Evolutionary conservation across 2,797 vertebrate genomes (phyloP), one percentile per base, ranked within the genome.

Genomic region (Intellagama lesueurii): DNA sequence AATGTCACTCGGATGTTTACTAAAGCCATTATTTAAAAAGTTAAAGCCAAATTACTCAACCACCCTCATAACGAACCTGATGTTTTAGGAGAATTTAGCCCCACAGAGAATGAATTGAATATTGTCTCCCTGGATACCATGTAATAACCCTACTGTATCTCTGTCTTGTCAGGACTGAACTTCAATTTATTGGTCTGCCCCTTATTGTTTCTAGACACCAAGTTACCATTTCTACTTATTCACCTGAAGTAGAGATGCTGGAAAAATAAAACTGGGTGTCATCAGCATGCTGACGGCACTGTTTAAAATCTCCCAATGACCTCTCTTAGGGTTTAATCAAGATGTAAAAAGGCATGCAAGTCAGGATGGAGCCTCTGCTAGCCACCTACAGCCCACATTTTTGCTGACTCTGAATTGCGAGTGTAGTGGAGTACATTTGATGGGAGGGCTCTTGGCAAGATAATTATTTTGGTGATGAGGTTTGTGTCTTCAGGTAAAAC

Each of bases 401-500:
- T 83, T n/a, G 47, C 44, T 77, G 52, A 32, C 68, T 81, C 12
- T 75, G 26, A 30, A 7, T 17, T 52, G 14, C 44, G n/a, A 11
- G 26, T 19, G 44, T 2, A 7, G 30, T 19, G 52, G 19, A 72
- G 7, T 22, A 11, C 17, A 17, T 72, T 78, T 12, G 78, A 30
- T 35, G 9, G 5, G 8, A 6, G 60, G n/a, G 44, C 26, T 69
- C n/a, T 77, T 44, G 68, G 60, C 60, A 86, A 2, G 56, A 40
- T 28, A 19, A 40, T 5, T 47, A 22, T 64, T 86, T 86, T 78
- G 22, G 40, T 81, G 56, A 88, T 69, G 26, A 49, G n/a, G 7
- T 78, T 68, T 73, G 47, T 86, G 32, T 1, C 30, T 32, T 78
- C 92, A 98, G 98, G 96, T 98, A n/a, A 98, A 98, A 94, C 95